Conservation (phyloP, 2,888 invertebrate genomes). For the Aspidiotus rigidus region DNA sequence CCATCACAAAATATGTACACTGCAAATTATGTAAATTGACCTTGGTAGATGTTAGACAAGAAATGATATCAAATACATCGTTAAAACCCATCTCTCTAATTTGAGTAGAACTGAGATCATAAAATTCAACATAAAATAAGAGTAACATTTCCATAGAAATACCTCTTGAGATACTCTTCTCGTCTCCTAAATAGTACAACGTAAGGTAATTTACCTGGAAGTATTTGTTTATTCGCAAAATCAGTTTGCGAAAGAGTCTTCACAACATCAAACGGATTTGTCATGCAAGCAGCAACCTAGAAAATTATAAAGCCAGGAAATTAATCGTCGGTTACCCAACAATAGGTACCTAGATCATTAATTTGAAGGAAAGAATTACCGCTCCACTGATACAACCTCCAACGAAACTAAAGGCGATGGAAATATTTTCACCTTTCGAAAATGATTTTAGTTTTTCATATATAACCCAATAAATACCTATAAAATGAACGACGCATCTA, state of each 20-base stretch:
- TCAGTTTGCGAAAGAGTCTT: slow-evolving; percentile 95
- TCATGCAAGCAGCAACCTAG: slow-evolving; percentile 79
- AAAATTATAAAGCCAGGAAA: slow-evolving; percentile 37
- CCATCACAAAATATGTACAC: too few species aligned
- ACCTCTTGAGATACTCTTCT: too few species aligned
- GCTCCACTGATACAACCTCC: slow-evolving; percentile 75
- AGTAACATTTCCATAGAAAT: too few species aligned
- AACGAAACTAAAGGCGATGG: slow-evolving; percentile 64
- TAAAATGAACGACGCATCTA: slow-evolving; percentile 47
- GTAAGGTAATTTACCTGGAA: slow-evolving; percentile 48
- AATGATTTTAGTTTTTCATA: slow-evolving; percentile 65
- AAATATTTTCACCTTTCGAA: slow-evolving; percentile 52
- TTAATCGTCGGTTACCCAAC: too few species aligned
- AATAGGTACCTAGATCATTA: not conserved
- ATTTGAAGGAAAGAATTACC: slow-evolving; percentile 45
- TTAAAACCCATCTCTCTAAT: too few species aligned
- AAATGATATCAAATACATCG: too few species aligned
- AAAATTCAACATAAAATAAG: too few species aligned
- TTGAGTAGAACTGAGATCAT: too few species aligned
- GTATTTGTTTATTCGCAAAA: slow-evolving; percentile 73
- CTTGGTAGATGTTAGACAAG: too few species aligned
- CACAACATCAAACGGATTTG: slow-evolving; percentile 95
- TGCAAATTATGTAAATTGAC: too few species aligned
- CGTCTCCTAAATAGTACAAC: too few species aligned
- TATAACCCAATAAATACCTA: slow-evolving; percentile 87